Evolutionary conservation across 2,113 vertebrate genomes (phyloP).

Genomic region (Megaleporinus macrocephalus): DNA sequence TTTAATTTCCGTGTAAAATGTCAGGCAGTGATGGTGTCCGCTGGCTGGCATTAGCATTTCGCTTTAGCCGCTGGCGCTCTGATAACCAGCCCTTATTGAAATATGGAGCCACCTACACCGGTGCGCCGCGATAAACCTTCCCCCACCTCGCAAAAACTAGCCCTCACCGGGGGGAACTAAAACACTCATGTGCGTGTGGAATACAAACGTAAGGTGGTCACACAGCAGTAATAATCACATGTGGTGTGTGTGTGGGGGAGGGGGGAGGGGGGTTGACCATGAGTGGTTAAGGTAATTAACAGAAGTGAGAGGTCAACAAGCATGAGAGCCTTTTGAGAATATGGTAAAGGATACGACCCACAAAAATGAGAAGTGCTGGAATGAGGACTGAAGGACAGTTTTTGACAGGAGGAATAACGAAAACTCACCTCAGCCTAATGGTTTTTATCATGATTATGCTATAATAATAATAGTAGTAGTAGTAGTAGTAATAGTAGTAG

Average conservation of each 20-base stretch:
- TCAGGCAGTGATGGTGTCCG: conserved; percentile 80
- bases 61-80: conserved; percentile 72
- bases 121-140: conserved; percentile 71
- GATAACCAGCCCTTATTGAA: conserved; percentile 77
- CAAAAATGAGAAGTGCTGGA: neutral
- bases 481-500: no score
- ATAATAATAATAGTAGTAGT: no score
- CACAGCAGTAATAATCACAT: no score
- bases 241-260: neutral
- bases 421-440: no score
- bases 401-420: no score
- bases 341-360: neutral
- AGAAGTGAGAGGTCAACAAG: conserved; percentile 12
- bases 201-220: conserved; percentile 62
- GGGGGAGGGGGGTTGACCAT: no score
- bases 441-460: no score
- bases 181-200: conserved; percentile 66
- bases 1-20: conserved; percentile 82
- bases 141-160: conserved; percentile 50
- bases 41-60: conserved; percentile 82
- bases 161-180: conserved; percentile 60
- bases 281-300: conserved; percentile 10
- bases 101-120: conserved; percentile 64
- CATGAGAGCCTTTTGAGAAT: neutral
- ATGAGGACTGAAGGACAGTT: neutral